Percentiles rank a stretch among this genome's conserved stretches.
These are phyloP conservation scores for Pammene fasciana DNA, from an alignment of 2,888 invertebrate genomes.

Conservation along the genomic window DNA sequence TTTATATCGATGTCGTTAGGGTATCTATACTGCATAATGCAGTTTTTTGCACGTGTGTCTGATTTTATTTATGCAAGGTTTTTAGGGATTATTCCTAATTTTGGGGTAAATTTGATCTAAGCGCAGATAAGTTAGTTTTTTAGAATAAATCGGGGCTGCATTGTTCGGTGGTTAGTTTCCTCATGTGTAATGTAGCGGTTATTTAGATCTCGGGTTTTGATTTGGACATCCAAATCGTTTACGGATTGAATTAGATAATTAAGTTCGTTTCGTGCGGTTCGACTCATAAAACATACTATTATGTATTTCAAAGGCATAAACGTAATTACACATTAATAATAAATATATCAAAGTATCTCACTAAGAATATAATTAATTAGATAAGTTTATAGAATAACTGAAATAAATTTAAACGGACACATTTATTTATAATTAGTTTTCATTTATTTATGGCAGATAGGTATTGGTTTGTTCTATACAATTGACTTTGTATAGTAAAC, in stretches of 20 bases:
- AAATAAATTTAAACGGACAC: too few species aligned
- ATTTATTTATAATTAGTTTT: too few species aligned
- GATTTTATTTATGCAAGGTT: constrained; percentile 27
- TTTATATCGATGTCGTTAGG: background rate
- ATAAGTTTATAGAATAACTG: too few species aligned
- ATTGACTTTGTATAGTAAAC: too few species aligned
- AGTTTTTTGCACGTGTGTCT: constrained; percentile 26
- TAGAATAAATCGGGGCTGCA: constrained; percentile 8
- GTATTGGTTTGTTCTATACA: too few species aligned
- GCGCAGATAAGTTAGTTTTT: constrained; percentile 5
- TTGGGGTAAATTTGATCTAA: constrained; percentile 36
- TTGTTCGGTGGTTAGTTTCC: background rate
- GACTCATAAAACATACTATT: too few species aligned
- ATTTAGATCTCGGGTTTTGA: constrained; percentile 3
- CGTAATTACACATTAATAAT: too few species aligned
- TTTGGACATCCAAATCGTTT: background rate
- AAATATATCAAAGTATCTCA: too few species aligned
- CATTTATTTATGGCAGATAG: too few species aligned
- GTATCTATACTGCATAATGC: background rate
- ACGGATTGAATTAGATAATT: background rate
- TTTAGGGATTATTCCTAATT: constrained; percentile 39
- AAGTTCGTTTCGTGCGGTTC: too few species aligned
- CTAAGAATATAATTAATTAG: too few species aligned
- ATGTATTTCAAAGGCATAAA: too few species aligned
- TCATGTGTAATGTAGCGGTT: constrained; percentile 11